phyloP scores from a whole-genome alignment of 2,888 invertebrate species.

The Lasioglossum vierecki region DNA sequence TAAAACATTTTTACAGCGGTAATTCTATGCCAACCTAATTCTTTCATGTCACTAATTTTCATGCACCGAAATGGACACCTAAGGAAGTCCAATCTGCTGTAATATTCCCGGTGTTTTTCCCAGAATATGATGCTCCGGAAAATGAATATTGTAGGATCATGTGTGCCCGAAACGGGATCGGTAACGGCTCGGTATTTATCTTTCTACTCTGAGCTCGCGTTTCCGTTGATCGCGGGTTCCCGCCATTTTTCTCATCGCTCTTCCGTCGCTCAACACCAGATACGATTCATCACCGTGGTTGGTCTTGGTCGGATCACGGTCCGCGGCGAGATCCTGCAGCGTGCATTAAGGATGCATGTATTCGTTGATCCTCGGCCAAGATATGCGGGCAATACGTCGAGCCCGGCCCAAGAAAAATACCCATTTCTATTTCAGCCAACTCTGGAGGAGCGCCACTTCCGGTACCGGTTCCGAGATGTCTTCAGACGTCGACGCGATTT shows the following conservation, averaged over 20 bases:
- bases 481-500: constrained; percentile 50
- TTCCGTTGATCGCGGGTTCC: constrained; percentile 32
- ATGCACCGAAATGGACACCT: not conserved
- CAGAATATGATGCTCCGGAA: not conserved
- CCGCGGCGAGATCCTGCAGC: constrained; percentile 31
- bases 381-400: constrained; percentile 79
- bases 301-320: constrained; percentile 60
- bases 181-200: constrained; percentile 35
- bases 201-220: constrained; percentile 15
- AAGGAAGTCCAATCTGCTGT: not conserved
- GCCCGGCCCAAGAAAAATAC: constrained; percentile 76
- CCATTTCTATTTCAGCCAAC: constrained; percentile 57
- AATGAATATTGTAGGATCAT: not conserved
- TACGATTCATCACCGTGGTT: constrained; percentile 76
- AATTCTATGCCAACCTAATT: not conserved
- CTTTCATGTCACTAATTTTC: not conserved
- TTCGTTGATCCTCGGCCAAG: constrained; percentile 79
- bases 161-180: constrained; percentile 2
- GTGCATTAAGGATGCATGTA: constrained; percentile 79
- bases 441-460: constrained; percentile 26
- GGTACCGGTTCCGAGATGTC: constrained; percentile 26
- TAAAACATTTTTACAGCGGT: too few relatives aligned
- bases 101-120: not conserved
- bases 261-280: constrained; percentile 69
- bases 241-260: constrained; percentile 51